Evolutionary conservation across 1,140 invertebrate species (phyloP).

Genomic region (Ridgeia piscesae): DNA sequence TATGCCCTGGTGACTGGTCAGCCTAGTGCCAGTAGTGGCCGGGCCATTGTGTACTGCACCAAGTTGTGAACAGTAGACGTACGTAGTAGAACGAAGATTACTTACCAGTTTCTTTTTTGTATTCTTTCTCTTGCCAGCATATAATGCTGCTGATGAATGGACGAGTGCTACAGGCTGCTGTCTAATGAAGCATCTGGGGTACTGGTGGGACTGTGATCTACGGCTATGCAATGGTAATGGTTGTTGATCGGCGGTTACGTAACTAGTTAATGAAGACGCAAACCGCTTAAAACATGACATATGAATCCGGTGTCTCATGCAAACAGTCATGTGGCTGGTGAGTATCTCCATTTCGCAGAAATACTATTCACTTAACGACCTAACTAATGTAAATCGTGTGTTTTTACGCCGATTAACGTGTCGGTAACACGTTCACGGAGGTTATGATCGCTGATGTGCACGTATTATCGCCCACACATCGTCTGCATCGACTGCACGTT

Average conservation of each 20-base stretch:
- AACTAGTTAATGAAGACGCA: not conserved
- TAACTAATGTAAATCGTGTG: not conserved
- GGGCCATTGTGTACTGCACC: too few species aligned
- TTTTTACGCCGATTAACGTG: not conserved
- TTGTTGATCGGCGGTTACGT: not conserved
- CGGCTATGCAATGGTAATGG: not conserved
- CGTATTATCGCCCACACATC: not conserved
- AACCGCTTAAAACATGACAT: not conserved
- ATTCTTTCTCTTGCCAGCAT: conserved; percentile 13
- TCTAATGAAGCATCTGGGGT: not conserved
- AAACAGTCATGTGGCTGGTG: not conserved
- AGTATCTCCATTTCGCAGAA: not conserved
- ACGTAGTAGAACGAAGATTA: not conserved
- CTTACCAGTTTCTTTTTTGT: conserved; percentile 12
- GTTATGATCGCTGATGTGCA: not conserved
- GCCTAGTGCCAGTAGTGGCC: too few species aligned
- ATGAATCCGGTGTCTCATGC: not conserved
- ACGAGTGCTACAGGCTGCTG: not conserved
- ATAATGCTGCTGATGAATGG: not conserved
- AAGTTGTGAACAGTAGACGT: too few species aligned
- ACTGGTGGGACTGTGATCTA: not conserved
- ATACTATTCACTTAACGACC: not conserved
- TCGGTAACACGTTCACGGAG: not conserved
- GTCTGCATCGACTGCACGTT: not conserved
- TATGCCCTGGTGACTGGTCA: too few species aligned